A percentile compares a stretch with the other conserved stretches of the same genome.
Evolutionary conservation across 1,140 invertebrate genomes (phyloP).

Genomic region (Apis mellifera): Amel_HAv3.1 CM009946.2:4668001-4668500

Average conservation of each 20-base stretch:
- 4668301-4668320: no score
- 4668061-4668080: background rate
- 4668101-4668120: background rate
- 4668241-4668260: background rate
- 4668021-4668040: background rate
- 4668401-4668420: no score
- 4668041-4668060: background rate
- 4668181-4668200: background rate
- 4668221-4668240: background rate
- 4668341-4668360: no score
- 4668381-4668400: no score
- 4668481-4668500: no score
- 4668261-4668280: background rate
- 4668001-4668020: background rate
- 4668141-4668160: background rate
- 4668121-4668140: background rate
- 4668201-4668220: background rate
- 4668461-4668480: no score
- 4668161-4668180: background rate
- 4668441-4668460: no score
- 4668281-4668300: background rate
- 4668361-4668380: no score
- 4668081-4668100: background rate
- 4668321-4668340: no score
- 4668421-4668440: no score